phyloP scores from a whole-genome alignment of 2,888 invertebrate species.

The Nemurella pictetii region DNA sequence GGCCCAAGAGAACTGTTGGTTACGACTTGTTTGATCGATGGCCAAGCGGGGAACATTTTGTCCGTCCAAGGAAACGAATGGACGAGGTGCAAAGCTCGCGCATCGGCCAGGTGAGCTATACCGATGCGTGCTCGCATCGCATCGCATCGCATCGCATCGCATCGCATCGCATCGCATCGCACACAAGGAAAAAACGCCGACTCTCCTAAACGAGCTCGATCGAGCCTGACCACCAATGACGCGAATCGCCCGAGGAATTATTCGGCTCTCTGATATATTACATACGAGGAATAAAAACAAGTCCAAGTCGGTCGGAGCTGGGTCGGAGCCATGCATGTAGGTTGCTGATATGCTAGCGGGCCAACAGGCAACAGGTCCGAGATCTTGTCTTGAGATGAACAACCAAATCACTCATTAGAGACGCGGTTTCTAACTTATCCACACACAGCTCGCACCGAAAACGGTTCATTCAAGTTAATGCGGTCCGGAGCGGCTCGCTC shows the following conservation, averaged over 20 bases:
- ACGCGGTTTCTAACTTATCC: constrained; percentile 9
- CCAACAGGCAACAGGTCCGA: constrained; percentile 3
- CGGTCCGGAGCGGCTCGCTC: neutral
- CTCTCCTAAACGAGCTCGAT: constrained; percentile 5
- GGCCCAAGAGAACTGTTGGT: neutral
- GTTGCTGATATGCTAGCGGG: constrained; percentile 4
- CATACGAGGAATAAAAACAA: neutral
- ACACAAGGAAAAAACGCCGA: neutral
- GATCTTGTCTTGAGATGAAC: constrained; percentile 6
- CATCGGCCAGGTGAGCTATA: neutral
- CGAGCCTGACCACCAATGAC: constrained; percentile 15
- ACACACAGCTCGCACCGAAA: constrained; percentile 7
- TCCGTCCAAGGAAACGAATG: neutral
- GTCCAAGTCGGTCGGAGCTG: neutral
- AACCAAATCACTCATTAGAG: constrained; percentile 22
- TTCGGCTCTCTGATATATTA: neutral
- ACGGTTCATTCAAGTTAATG: constrained; percentile 20
- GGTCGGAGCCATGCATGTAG: neutral
- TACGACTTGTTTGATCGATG: neutral
- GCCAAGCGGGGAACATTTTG: neutral
- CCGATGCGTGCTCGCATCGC: neutral
- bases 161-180: neutral
- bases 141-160: neutral
- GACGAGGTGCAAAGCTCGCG: neutral
- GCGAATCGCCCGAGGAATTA: neutral